phyloP scores from a whole-genome alignment of 1,140 invertebrate genomes.

The Zaprionus gabonicus region DNA sequence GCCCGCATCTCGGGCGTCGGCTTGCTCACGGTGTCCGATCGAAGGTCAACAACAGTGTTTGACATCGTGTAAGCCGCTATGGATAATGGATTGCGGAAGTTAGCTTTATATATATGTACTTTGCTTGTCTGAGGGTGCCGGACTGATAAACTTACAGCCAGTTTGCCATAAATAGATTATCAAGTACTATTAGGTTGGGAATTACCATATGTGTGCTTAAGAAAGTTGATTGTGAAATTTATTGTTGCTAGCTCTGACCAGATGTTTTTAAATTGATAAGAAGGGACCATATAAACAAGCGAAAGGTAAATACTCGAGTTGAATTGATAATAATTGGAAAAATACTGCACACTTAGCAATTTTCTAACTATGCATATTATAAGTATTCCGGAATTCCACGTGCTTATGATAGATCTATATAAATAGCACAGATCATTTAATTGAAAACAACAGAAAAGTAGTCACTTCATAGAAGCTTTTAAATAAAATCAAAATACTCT shows the following conservation, averaged over 20 bases:
- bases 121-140: not conserved
- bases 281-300: not conserved
- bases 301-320: not conserved
- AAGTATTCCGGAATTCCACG: not conserved
- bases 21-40: conserved; percentile 83
- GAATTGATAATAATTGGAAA: conserved; percentile 4
- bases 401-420: not conserved
- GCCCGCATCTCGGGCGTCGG: conserved; percentile 4
- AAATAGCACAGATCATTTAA: not conserved
- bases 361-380: not conserved
- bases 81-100: conserved; percentile 30
- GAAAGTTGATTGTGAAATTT: not conserved
- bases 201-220: not conserved
- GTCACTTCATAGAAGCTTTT: not conserved
- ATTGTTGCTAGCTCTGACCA: not conserved
- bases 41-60: conserved; percentile 81
- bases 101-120: conserved; percentile 34
- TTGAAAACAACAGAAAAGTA: not conserved
- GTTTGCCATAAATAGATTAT: conserved; percentile 1
- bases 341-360: not conserved
- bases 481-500: not conserved
- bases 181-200: not conserved
- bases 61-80: conserved; percentile 30
- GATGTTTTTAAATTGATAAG: not conserved
- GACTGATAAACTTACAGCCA: not conserved